A percentile compares a stretch with the other conserved stretches of the same genome.
Conservation (phyloP, 2,797 vertebrate genomes). For the Periparus ater region DNA sequence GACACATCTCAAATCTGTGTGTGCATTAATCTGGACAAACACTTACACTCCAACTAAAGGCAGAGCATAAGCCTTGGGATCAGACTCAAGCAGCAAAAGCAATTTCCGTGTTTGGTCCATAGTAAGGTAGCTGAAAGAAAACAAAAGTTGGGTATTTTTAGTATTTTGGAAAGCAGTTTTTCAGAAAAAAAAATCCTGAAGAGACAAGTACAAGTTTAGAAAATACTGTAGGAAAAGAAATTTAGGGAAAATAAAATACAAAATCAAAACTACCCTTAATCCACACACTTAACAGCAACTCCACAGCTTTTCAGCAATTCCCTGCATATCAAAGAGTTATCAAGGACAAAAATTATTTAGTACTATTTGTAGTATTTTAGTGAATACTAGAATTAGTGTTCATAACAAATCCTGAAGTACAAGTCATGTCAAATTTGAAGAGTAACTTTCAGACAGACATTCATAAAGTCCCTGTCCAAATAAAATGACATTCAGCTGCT, state of each 20-base stretch:
- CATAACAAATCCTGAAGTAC: neutral
- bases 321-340: neutral
- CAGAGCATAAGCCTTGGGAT: slow-evolving; percentile 89
- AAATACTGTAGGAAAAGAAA: neutral
- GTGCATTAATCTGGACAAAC: neutral
- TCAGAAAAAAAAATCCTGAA: neutral
- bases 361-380: neutral
- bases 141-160: neutral
- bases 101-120: slow-evolving; percentile 96
- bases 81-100: slow-evolving; percentile 91
- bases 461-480: neutral
- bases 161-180: neutral
- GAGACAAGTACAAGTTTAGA: neutral
- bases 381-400: neutral
- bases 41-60: slow-evolving; percentile 96
- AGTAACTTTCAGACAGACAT: neutral
- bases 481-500: neutral
- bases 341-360: neutral
- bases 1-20: neutral
- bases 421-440: neutral
- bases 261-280: neutral
- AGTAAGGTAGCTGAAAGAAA: slow-evolving; percentile 88
- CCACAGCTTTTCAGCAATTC: neutral
- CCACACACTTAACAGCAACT: neutral
- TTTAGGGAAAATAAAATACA: accelerated